Percentiles rank a stretch among this genome's conserved stretches.
Evolutionary conservation across 2,797 vertebrate species (phyloP).

Genomic region (Hippopotamyrus pictus): DNA sequence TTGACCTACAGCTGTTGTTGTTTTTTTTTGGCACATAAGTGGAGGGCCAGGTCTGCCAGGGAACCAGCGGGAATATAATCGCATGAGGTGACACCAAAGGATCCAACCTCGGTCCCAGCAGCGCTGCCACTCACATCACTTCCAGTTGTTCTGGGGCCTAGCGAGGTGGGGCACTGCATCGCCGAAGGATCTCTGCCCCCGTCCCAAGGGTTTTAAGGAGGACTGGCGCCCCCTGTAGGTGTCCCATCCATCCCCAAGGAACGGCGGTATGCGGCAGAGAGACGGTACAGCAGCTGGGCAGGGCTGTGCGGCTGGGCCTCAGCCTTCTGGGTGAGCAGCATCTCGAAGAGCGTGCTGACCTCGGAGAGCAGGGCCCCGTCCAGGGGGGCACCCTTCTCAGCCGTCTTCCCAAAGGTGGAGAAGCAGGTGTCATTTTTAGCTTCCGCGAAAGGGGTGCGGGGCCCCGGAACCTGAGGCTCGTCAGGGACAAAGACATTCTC

Average conservation of each 20-base stretch:
- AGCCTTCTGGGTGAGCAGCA: slow-evolving; percentile 80
- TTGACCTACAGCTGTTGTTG: not conserved
- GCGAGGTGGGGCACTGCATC: not conserved
- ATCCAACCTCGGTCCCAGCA: slow-evolving; percentile 15
- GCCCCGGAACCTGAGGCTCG: slow-evolving; percentile 41
- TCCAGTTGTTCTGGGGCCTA: slow-evolving; percentile 14
- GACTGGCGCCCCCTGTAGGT: slow-evolving; percentile 17
- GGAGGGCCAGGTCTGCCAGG: slow-evolving; percentile 13
- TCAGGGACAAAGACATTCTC: slow-evolving; percentile 79
- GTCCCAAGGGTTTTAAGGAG: slow-evolving; percentile 7
- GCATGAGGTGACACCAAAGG: slow-evolving; percentile 25
- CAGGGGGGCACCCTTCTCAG: slow-evolving; percentile 57
- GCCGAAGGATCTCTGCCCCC: not conserved
- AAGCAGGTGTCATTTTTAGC: slow-evolving; percentile 71
- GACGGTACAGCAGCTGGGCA: slow-evolving; percentile 73
- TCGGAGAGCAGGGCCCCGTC: slow-evolving; percentile 80
- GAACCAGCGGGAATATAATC: not conserved
- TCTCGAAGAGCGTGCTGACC: slow-evolving; percentile 87
- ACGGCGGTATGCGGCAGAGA: slow-evolving; percentile 71
- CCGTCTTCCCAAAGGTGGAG: slow-evolving; percentile 83
- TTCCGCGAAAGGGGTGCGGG: slow-evolving; percentile 33
- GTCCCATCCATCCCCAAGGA: slow-evolving; percentile 65
- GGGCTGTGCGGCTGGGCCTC: slow-evolving; percentile 61
- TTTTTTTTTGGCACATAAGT: not conserved
- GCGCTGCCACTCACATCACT: not conserved